Evolutionary conservation across 2,888 invertebrate species (phyloP).

Genomic region (Ferdinandea cuprea): DNA sequence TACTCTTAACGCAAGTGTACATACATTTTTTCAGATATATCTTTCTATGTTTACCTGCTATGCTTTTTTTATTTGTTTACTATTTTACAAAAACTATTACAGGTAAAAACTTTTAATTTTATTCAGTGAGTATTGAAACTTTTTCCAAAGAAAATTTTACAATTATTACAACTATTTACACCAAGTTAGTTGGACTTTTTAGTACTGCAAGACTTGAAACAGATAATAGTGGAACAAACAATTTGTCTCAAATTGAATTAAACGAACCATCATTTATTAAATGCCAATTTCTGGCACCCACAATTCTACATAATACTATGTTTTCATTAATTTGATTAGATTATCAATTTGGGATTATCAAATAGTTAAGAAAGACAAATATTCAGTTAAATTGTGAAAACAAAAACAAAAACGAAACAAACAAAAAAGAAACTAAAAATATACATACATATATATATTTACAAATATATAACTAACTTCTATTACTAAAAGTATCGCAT

Average conservation of each 20-base stretch:
- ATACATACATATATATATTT: conserved; percentile 42
- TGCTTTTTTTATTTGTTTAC: background rate
- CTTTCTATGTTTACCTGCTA: background rate
- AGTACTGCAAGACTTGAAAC: background rate
- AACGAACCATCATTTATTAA: background rate
- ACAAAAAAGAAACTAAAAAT: conserved; percentile 16
- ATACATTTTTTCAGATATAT: background rate
- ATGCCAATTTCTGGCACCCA: background rate
- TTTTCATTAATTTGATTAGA: background rate
- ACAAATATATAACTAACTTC: conserved; percentile 33
- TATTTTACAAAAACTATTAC: conserved; percentile 14
- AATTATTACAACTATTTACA: conserved; percentile 15
- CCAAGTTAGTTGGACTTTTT: conserved; percentile 3
- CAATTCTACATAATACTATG: background rate
- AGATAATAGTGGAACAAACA: background rate
- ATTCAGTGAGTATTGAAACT: conserved; percentile 15
- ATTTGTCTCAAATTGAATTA: background rate
- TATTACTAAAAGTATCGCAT: conserved; percentile 10
- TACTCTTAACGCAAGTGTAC: background rate
- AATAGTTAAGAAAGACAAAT: background rate
- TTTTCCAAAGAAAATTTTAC: background rate
- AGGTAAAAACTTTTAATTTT: conserved; percentile 3
- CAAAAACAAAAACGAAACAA: conserved; percentile 3
- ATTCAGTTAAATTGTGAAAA: background rate
- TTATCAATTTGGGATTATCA: background rate